phyloP scores from a whole-genome alignment of 1,140 invertebrate genomes.

The Camponotus floridanus region DNA sequence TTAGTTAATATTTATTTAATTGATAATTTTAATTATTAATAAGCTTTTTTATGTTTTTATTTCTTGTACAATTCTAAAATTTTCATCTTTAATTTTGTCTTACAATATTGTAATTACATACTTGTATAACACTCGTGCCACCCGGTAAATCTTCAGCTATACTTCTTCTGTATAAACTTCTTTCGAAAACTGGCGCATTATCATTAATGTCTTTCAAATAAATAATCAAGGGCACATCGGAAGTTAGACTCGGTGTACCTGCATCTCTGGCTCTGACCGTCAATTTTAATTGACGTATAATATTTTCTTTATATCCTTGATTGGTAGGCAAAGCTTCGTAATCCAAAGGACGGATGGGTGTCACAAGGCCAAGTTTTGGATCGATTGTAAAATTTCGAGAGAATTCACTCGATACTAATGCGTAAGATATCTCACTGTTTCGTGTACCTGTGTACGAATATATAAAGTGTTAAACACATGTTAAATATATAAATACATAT shows the following conservation, averaged over 20 bases:
- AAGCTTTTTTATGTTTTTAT: not conserved
- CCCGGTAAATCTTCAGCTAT: conserved; percentile 94
- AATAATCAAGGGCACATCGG: conserved; percentile 91
- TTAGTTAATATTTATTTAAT: not conserved
- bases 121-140: conserved; percentile 93
- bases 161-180: conserved; percentile 90
- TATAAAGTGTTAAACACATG: not conserved
- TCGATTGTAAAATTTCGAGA: conserved; percentile 94
- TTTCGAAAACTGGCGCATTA: conserved; percentile 93
- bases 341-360: conserved; percentile 90
- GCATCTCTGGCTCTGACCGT: conserved; percentile 93
- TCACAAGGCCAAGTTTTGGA: conserved; percentile 90
- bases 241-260: conserved; percentile 91
- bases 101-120: conserved; percentile 76
- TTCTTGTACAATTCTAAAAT: not conserved
- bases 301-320: conserved; percentile 86
- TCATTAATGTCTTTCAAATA: conserved; percentile 96
- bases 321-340: conserved; percentile 90
- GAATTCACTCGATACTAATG: conserved; percentile 92
- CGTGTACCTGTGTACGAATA: conserved; percentile 88
- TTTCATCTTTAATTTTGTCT: not conserved
- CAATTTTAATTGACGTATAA: conserved; percentile 90
- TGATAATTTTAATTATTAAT: conserved; percentile 5
- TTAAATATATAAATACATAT: not conserved
- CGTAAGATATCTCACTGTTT: conserved; percentile 94